Percentiles rank a stretch among this genome's conserved stretches.
These are phyloP conservation scores for Scolopax mira DNA, from an alignment of 2,113 vertebrate species.

Conservation along the genomic window DNA sequence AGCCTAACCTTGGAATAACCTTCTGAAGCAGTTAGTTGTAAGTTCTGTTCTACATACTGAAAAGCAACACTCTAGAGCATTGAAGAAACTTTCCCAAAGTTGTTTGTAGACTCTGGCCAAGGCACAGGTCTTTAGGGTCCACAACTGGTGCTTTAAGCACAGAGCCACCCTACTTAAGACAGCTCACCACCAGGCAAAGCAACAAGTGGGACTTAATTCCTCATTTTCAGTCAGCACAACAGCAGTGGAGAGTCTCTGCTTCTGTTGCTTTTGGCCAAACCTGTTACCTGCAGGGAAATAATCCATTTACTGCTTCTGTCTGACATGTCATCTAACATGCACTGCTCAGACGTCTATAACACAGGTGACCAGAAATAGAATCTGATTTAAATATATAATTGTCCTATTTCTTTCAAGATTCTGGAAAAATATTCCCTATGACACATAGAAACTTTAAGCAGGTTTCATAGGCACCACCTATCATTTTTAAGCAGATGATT, in stretches of 20 bases:
- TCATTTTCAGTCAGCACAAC: not conserved
- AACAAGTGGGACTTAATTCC: not conserved
- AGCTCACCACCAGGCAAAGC: not conserved
- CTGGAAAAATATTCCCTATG: not conserved
- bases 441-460: not conserved
- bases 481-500: not conserved
- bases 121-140: not conserved
- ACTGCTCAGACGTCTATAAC: constrained; percentile 3
- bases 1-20: not conserved
- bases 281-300: constrained; percentile 9
- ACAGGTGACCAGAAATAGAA: constrained; percentile 16
- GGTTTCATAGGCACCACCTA: not conserved
- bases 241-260: not conserved
- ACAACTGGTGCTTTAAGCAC: not conserved
- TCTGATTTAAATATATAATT: constrained; percentile 45
- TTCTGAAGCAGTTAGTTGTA: not conserved
- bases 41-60: not conserved
- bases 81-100: not conserved
- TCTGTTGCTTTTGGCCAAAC: not conserved
- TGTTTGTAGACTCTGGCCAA: not conserved
- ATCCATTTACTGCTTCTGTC: constrained; percentile 24
- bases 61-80: not conserved
- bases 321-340: not conserved
- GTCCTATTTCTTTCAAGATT: constrained; percentile 26
- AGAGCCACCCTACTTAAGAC: not conserved